A percentile compares a stretch with the other conserved stretches of the same genome.
phyloP scores from a whole-genome alignment of 2,113 vertebrate species.

The Empidonax traillii region DNA sequence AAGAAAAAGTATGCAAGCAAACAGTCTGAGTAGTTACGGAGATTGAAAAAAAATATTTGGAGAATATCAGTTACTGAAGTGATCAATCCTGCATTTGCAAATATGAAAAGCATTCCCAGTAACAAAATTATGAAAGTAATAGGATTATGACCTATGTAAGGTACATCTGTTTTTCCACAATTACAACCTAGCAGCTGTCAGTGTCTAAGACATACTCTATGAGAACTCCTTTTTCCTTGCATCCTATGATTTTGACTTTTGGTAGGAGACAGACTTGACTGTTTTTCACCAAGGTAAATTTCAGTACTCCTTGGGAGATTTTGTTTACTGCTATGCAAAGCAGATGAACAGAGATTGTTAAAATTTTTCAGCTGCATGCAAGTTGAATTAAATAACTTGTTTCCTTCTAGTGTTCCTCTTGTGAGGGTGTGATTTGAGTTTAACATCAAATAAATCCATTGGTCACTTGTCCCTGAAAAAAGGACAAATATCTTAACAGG shows the following conservation, averaged over 20 bases:
- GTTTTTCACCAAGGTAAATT: background rate
- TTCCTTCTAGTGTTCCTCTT: background rate
- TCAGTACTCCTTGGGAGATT: background rate
- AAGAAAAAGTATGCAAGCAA: background rate
- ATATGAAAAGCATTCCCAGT: background rate
- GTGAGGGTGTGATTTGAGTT: background rate
- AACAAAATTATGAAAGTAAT: background rate
- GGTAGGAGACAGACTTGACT: background rate
- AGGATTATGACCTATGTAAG: background rate
- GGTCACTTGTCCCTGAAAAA: background rate
- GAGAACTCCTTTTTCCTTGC: background rate
- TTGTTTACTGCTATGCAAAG: background rate
- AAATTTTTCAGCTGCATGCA: background rate
- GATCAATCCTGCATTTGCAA: background rate
- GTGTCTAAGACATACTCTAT: background rate
- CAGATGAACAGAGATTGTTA: background rate
- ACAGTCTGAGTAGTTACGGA: background rate
- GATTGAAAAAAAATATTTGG: background rate
- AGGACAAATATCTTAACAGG: background rate
- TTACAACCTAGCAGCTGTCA: background rate
- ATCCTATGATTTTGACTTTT: background rate
- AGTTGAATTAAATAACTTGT: background rate
- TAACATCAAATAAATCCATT: background rate
- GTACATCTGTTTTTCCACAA: background rate
- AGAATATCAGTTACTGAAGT: background rate